Conservation (phyloP, 2,797 vertebrate genomes). For the Phoebastria nigripes region DNA sequence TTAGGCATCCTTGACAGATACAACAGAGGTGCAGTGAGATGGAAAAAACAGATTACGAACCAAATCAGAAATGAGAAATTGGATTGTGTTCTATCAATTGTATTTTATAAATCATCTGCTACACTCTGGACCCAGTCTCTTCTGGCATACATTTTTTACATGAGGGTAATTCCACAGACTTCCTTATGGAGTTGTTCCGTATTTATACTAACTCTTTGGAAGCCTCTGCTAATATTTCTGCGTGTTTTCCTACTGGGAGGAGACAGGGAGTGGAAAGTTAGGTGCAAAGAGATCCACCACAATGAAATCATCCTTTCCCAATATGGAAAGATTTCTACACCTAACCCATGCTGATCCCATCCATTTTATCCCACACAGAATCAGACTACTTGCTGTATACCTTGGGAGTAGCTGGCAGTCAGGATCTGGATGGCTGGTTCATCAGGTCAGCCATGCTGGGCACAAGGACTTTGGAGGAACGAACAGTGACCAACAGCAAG, state of each 20-base stretch:
- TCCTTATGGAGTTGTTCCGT: not conserved
- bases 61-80: not conserved
- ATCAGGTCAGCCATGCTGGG: not conserved
- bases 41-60: not conserved
- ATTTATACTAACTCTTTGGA: not conserved
- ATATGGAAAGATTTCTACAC: not conserved
- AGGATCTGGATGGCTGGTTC: not conserved
- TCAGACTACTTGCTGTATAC: not conserved
- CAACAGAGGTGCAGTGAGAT: not conserved
- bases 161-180: not conserved
- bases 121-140: not conserved
- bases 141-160: not conserved
- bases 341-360: not conserved
- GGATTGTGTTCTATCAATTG: not conserved
- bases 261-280: not conserved
- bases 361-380: not conserved
- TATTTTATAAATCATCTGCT: not conserved
- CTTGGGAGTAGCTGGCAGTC: not conserved
- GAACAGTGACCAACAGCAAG: not conserved
- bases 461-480: not conserved
- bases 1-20: not conserved
- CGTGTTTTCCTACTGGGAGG: not conserved
- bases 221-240: not conserved
- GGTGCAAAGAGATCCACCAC: not conserved
- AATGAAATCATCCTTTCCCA: not conserved